These are phyloP conservation scores for Poecilia latipinna DNA, from an alignment of 2,113 vertebrate genomes.

Conservation along the genomic window DNA sequence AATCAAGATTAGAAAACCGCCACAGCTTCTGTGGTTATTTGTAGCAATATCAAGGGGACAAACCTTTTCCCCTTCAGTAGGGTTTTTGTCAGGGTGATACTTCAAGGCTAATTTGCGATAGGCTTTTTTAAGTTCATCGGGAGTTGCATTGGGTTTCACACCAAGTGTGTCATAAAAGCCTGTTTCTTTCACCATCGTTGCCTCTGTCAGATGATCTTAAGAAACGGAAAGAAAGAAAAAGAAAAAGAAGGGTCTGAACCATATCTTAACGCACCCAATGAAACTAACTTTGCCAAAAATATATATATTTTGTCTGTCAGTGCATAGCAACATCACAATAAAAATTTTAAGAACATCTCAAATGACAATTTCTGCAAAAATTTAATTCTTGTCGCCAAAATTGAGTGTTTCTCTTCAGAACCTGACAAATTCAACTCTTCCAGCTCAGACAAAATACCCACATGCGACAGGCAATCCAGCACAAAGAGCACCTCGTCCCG, in stretches of 20 bases:
- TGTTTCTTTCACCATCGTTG: conserved; percentile 93
- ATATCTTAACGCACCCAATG: background rate
- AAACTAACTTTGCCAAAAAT: background rate
- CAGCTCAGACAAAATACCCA: background rate
- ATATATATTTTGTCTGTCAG: background rate
- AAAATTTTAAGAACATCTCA: background rate
- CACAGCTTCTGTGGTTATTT: background rate
- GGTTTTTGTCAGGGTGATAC: conserved; percentile 98
- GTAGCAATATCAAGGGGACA: background rate
- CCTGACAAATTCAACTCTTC: background rate
- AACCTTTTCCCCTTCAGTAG: conserved; percentile 94
- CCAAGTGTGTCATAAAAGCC: conserved; percentile 94
- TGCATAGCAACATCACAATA: too few relatives aligned
- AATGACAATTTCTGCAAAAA: background rate
- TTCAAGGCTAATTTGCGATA: conserved; percentile 95
- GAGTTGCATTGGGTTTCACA: conserved; percentile 89
- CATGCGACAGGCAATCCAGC: background rate
- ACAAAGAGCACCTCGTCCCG: too few relatives aligned
- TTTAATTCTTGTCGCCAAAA: background rate
- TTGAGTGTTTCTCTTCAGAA: background rate
- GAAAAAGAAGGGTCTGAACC: background rate
- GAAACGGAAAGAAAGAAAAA: background rate
- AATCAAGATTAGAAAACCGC: background rate
- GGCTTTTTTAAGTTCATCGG: conserved; percentile 93
- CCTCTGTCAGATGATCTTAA: conserved; percentile 3